These are phyloP conservation scores for Poeciliopsis paucimaculata DNA, from an alignment of 2,797 vertebrate genomes.

Conservation along the genomic window DNA sequence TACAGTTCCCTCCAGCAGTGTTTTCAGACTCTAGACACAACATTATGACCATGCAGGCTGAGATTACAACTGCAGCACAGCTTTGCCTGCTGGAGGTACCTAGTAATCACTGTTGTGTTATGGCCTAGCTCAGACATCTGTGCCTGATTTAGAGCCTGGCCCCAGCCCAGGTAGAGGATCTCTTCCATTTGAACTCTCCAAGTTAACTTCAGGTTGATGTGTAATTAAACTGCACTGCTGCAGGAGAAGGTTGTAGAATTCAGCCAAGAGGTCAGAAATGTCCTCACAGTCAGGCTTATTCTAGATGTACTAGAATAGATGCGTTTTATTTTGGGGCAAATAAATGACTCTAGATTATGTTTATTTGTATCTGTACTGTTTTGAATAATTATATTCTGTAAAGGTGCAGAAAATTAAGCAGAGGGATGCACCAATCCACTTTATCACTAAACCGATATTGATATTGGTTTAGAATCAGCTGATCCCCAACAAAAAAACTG, in stretches of 20 bases:
- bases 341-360: not conserved
- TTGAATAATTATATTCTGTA: not conserved
- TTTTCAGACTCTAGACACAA: slow-evolving; percentile 1
- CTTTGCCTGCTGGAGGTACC: slow-evolving; percentile 38
- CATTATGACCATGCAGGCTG: slow-evolving; percentile 15
- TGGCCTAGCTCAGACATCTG: slow-evolving; percentile 53
- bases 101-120: slow-evolving; percentile 48
- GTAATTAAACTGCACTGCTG: slow-evolving; percentile 33
- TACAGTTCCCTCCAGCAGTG: slow-evolving; percentile 26
- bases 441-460: too few relatives aligned
- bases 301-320: not conserved
- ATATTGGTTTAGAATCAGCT: too few relatives aligned
- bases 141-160: slow-evolving; percentile 54
- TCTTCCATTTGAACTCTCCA: slow-evolving; percentile 38
- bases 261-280: not conserved
- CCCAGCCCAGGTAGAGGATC: slow-evolving; percentile 24
- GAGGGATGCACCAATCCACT: not conserved
- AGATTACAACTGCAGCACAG: slow-evolving; percentile 8
- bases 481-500: too few relatives aligned
- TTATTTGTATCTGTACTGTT: not conserved
- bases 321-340: not conserved
- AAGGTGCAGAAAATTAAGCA: not conserved
- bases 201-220: slow-evolving; percentile 23
- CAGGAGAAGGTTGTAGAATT: slow-evolving; percentile 12
- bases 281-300: not conserved